Evolutionary conservation across 35 echinoderm and acorn worm species (phyloP).

Genomic region (Acanthaster planci): DNA sequence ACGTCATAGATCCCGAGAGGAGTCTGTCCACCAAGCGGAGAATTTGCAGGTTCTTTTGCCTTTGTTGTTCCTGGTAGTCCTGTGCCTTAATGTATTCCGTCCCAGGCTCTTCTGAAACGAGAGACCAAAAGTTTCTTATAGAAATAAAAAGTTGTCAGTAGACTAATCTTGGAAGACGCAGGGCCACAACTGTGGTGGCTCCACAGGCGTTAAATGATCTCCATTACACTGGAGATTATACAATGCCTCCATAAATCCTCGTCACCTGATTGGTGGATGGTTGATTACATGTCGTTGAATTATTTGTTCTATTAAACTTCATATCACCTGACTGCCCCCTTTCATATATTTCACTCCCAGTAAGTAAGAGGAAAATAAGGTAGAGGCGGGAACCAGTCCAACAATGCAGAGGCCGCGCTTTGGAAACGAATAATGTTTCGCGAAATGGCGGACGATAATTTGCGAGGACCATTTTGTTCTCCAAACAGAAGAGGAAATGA

Average conservation of each 20-base stretch:
- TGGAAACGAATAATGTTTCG: too few relatives aligned
- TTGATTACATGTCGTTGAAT: too few relatives aligned
- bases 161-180: not conserved
- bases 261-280: too few relatives aligned
- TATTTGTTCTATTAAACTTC: not conserved
- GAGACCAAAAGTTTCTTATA: not conserved
- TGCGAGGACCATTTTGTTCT: too few relatives aligned
- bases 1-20: not conserved
- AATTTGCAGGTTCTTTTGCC: not conserved
- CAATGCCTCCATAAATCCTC: not conserved
- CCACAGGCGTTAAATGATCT: not conserved
- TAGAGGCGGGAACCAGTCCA: too few relatives aligned
- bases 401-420: too few relatives aligned
- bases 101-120: not conserved
- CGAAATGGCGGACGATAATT: too few relatives aligned
- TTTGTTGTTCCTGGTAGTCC: not conserved
- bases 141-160: not conserved
- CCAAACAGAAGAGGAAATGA: too few relatives aligned
- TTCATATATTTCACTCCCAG: not conserved
- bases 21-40: constrained; percentile 1
- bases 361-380: not conserved
- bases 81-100: not conserved
- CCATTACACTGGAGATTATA: not conserved
- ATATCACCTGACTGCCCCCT: not conserved
- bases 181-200: not conserved